Evolutionary conservation across 2,797 vertebrate genomes (phyloP), one percentile per base, ranked within the genome.

Genomic region (Pyrocephalus nanus): DNA sequence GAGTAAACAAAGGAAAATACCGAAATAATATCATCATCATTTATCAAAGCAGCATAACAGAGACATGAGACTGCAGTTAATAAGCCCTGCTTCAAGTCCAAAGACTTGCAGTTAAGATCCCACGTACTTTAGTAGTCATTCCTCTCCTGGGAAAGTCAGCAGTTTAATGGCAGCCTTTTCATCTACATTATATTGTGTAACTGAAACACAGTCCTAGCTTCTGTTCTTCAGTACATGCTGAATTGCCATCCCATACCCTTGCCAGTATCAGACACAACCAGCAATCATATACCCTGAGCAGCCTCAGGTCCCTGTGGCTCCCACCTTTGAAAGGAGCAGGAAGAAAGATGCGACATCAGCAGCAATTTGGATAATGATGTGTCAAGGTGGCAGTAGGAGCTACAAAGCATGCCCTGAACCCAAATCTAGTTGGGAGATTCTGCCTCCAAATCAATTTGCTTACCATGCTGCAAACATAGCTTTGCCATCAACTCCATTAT

Each of bases 271-370:
- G 34, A 73, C 20, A 45, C 0, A 1, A 15, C 32, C 55, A 50
- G 14, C 4, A 5, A 29, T 30, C 14, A 1, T 2, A 23, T 15
- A 8, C 34, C 15, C 30, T 26, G 48, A 50, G 27, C 6, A 64
- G 17, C 4, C 22, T 51, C 8, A 32, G 8, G 53, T 55, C 8
- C 5, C 12, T 15, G 8, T 23, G n/a, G 5, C 11, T 72, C 9
- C 13, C 12, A 22, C 20, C 12, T 60, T 45, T 0, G 0, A 57
- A 17, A 30, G 29, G 9, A 91, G 18, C 12, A 19, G n/a, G 7
- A 85, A 43, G 2, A 55, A 86, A 74, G 16, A 7, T 57, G 29
- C 19, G 76, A 9, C 18, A 34, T 9, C 22, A 51, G 8, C 38
- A 77, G 36, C 4, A 83, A 11, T 32, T 29, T 70, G 27, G 51